Conservation (phyloP, 2,797 vertebrate species). For the Acanthopagrus latus region DNA sequence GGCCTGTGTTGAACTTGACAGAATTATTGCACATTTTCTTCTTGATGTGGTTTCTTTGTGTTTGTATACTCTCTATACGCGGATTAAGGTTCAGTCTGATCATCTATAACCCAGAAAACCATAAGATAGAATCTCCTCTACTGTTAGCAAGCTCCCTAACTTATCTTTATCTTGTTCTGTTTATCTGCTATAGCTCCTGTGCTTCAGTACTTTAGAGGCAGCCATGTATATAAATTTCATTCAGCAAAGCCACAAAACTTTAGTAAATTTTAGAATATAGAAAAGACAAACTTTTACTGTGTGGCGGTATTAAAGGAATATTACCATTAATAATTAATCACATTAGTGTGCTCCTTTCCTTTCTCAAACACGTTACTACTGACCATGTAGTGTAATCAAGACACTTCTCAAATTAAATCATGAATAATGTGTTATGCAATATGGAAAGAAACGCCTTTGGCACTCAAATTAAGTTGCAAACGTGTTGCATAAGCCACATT, state of each 20-base stretch:
- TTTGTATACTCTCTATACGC: background rate
- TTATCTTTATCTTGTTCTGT: background rate
- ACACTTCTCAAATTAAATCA: slow-evolving; percentile 50
- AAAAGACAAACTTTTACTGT: slow-evolving; percentile 35
- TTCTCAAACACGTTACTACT: slow-evolving; percentile 8
- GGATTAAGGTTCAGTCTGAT: slow-evolving; percentile 13
- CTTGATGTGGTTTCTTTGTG: slow-evolving; percentile 10
- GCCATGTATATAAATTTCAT: background rate
- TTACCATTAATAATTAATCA: slow-evolving; percentile 67
- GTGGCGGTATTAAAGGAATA: slow-evolving; percentile 35
- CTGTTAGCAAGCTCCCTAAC: background rate
- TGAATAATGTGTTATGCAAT: slow-evolving; percentile 54
- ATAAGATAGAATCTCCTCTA: background rate
- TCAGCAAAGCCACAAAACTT: background rate
- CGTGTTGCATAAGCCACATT: slow-evolving; percentile 34
- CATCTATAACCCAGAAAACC: background rate
- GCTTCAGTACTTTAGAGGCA: background rate
- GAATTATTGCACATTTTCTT: background rate
- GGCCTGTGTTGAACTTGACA: background rate
- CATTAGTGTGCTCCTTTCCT: slow-evolving; percentile 28
- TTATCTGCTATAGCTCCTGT: slow-evolving; percentile 23
- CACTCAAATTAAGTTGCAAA: slow-evolving; percentile 31
- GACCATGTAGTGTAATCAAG: slow-evolving; percentile 43
- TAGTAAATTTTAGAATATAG: slow-evolving; percentile 52
- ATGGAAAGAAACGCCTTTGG: slow-evolving; percentile 30